These are phyloP conservation scores for Corvus cornix DNA, from an alignment of 2,113 vertebrate genomes.

Conservation along the genomic window DNA sequence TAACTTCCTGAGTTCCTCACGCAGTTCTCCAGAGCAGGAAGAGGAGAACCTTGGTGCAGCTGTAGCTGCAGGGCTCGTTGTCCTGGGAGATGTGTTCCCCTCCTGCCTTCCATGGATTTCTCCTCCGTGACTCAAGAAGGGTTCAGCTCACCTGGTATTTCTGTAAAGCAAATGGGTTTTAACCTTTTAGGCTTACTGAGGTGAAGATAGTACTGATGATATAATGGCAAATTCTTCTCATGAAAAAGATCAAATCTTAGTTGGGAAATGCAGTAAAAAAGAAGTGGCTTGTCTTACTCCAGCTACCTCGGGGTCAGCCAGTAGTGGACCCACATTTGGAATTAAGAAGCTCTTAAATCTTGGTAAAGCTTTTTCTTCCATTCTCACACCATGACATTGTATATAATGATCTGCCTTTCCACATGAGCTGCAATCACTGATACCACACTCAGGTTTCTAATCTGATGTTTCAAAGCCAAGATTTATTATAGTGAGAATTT, in stretches of 20 bases:
- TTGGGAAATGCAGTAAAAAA: not conserved
- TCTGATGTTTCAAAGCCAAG: not conserved
- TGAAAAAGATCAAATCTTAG: not conserved
- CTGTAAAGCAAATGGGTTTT: not conserved
- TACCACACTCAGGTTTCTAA: not conserved
- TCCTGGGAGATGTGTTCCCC: not conserved
- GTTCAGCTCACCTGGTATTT: not conserved
- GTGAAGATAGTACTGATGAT: not conserved
- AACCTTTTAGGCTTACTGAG: not conserved
- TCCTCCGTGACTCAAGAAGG: not conserved
- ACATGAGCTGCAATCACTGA: not conserved
- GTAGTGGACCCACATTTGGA: not conserved
- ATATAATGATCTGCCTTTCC: not conserved
- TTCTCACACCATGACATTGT: not conserved
- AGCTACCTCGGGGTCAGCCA: not conserved
- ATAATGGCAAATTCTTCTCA: not conserved
- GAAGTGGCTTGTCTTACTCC: not conserved
- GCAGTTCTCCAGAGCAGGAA: not conserved
- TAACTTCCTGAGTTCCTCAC: not conserved
- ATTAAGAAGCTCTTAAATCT: not conserved
- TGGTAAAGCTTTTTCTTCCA: not conserved
- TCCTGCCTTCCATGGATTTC: not conserved
- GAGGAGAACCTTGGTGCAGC: not conserved
- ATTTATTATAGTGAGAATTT: not conserved
- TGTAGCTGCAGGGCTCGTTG: rapidly evolving